These are phyloP conservation scores for Tapirus terrestris DNA, from an alignment of 2,113 vertebrate genomes.

Conservation along the genomic window DNA sequence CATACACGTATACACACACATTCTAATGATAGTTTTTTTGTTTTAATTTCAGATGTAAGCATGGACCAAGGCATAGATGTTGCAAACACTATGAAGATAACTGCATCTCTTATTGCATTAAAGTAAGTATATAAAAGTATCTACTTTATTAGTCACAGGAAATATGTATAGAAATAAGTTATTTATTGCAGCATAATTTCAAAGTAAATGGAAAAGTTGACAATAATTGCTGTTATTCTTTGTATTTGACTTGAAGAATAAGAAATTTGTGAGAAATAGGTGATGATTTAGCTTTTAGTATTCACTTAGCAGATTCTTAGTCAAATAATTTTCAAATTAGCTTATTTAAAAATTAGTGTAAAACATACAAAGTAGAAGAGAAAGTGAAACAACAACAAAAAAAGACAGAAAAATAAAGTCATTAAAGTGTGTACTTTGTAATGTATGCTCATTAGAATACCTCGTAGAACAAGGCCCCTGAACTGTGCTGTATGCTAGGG, in stretches of 20 bases:
- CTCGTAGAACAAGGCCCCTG: conserved; percentile 61
- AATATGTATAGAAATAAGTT: conserved; percentile 10
- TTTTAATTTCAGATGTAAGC: conserved; percentile 93
- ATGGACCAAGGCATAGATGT: conserved; percentile 97
- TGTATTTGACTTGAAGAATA: conserved; percentile 61
- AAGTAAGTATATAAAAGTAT: conserved; percentile 90
- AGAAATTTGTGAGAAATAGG: conserved; percentile 62
- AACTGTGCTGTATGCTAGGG: conserved; percentile 49
- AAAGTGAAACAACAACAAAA: neutral
- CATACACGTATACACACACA: too few relatives aligned
- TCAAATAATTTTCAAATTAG: conserved; percentile 55
- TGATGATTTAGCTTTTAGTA: conserved; percentile 34
- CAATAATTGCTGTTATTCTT: conserved; percentile 56
- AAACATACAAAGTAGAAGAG: conserved; percentile 52
- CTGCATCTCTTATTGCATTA: conserved; percentile 98
- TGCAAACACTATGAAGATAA: conserved; percentile 99
- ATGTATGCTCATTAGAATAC: conserved; percentile 49
- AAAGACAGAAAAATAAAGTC: conserved; percentile 51
- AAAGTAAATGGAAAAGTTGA: conserved; percentile 53
- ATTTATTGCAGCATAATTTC: conserved; percentile 26
- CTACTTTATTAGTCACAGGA: conserved; percentile 49
- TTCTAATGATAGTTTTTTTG: conserved; percentile 63
- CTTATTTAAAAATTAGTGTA: conserved; percentile 66
- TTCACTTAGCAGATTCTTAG: neutral
- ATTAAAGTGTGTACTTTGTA: conserved; percentile 39